Percentiles rank a stretch among this genome's conserved stretches.
Evolutionary conservation across 2,888 invertebrate species (phyloP).

Genomic region (Cosmia pyralina): DNA sequence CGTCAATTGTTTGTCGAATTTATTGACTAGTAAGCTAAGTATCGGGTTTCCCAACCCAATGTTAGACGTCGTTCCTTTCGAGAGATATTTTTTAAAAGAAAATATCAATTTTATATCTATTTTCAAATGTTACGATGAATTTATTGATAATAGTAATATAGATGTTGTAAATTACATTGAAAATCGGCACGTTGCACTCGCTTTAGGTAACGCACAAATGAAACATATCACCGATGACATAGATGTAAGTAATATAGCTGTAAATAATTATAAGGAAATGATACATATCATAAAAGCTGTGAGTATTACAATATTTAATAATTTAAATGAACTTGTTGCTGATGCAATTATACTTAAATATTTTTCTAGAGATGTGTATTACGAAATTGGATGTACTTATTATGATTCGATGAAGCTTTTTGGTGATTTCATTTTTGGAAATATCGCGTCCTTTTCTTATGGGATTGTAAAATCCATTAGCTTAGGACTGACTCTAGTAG

Average conservation of each 20-base stretch:
- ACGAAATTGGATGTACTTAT: conserved; percentile 85
- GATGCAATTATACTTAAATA: conserved; percentile 88
- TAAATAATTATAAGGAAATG: conserved; percentile 84
- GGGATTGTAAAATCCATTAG: conserved; percentile 88
- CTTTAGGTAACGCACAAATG: conserved; percentile 85
- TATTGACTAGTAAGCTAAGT: conserved; percentile 74
- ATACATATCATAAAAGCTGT: conserved; percentile 90
- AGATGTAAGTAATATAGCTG: conserved; percentile 81
- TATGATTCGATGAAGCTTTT: conserved; percentile 86
- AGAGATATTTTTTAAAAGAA: conserved; percentile 82
- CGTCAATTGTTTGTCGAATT: conserved; percentile 85
- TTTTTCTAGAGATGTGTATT: conserved; percentile 90
- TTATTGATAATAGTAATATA: conserved; percentile 79
- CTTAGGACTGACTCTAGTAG: conserved; percentile 89
- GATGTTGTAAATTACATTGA: conserved; percentile 79
- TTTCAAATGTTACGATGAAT: conserved; percentile 85
- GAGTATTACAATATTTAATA: conserved; percentile 90
- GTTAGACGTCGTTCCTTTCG: conserved; percentile 78
- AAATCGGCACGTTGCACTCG: conserved; percentile 83
- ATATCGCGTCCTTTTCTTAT: conserved; percentile 90
- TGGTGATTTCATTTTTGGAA: conserved; percentile 85
- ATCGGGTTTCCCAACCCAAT: conserved; percentile 61
- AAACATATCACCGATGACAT: conserved; percentile 78
- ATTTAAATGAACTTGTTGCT: conserved; percentile 88
- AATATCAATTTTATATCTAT: conserved; percentile 82